Evolutionary conservation across 2,888 invertebrate genomes (phyloP).

Genomic region (Eutolmus rufibarbis): DNA sequence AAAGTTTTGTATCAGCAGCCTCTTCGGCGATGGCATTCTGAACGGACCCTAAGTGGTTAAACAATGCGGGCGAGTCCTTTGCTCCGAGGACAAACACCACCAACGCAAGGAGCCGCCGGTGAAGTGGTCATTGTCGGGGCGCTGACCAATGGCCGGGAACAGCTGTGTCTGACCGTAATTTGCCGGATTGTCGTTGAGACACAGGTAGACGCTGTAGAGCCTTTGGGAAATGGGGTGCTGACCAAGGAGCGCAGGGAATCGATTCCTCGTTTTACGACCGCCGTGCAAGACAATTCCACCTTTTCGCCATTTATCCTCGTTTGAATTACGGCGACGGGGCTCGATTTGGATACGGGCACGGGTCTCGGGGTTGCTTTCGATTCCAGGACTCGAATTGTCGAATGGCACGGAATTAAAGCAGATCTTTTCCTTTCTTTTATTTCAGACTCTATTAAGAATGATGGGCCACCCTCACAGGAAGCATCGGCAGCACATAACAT

Average conservation of each 20-base stretch:
- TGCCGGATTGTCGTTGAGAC: not conserved
- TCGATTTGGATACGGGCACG: not conserved
- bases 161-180: conserved; percentile 9
- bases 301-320: not conserved
- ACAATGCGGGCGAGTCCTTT: not conserved
- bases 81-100: not conserved
- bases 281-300: not conserved
- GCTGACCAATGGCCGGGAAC: conserved; percentile 17
- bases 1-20: conserved; percentile 10
- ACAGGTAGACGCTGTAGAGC: not conserved
- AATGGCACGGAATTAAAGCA: not conserved
- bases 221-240: not conserved
- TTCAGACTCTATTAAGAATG: conserved; percentile 31
- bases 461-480: conserved; percentile 30
- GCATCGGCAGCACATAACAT: conserved; percentile 38
- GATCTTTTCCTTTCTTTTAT: not conserved
- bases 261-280: conserved; percentile 1
- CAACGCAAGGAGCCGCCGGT: not conserved
- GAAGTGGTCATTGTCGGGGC: conserved; percentile 14
- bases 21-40: not conserved
- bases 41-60: conserved; percentile 1
- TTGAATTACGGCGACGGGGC: not conserved
- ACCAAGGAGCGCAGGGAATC: not conserved
- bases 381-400: not conserved
- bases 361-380: not conserved